Percentiles rank a stretch among this genome's conserved stretches.
These are phyloP conservation scores for Mixornis gularis DNA, from an alignment of 2,113 vertebrate species.

Conservation along the genomic window DNA sequence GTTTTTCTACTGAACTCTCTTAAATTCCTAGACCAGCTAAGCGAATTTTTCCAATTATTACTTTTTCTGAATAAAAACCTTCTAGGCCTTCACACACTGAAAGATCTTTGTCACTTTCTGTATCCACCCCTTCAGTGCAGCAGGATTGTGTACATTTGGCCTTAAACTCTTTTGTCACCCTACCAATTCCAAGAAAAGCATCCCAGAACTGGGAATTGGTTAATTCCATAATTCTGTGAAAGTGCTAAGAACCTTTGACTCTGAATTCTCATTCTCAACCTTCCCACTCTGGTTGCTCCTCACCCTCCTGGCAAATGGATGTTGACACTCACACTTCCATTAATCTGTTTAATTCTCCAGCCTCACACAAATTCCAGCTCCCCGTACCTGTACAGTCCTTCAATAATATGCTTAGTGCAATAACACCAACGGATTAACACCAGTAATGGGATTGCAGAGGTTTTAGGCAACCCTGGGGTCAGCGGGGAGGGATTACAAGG, in stretches of 20 bases:
- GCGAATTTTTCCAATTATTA: neutral
- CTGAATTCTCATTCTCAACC: neutral
- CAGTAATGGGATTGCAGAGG: neutral
- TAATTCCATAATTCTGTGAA: neutral
- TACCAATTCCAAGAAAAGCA: neutral
- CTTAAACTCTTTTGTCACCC: neutral
- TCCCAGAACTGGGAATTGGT: neutral
- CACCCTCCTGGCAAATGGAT: neutral
- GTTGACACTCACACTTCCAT: neutral
- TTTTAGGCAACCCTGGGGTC: constrained; percentile 1
- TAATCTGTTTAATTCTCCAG: neutral
- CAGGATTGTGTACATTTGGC: neutral
- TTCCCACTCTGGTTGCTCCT: neutral
- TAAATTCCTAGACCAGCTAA: neutral
- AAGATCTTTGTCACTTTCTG: neutral
- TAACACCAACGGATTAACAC: neutral
- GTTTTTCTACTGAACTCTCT: neutral
- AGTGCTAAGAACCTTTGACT: neutral
- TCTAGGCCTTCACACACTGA: neutral
- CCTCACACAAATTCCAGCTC: neutral
- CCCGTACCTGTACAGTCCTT: neutral
- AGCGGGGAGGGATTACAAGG: neutral
- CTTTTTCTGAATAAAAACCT: neutral
- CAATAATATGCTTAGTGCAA: constrained; percentile 10
- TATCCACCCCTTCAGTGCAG: neutral